phyloP scores from a whole-genome alignment of 1,140 invertebrate species.

The Drosophila parvula region DNA sequence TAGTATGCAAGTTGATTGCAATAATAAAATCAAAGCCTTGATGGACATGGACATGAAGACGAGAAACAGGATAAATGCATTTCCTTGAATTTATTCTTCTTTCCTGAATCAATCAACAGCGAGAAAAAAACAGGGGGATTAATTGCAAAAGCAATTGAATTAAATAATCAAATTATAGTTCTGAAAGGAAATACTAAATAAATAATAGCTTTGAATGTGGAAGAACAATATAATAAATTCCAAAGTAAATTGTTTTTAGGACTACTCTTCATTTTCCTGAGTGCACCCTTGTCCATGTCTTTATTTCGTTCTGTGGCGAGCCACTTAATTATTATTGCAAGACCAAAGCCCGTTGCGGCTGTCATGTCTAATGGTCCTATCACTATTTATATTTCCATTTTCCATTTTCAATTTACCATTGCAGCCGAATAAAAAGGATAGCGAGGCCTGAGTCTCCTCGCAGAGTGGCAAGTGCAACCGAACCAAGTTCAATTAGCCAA shows the following conservation, averaged over 20 bases:
- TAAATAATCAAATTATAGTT: neutral
- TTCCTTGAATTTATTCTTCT: slow-evolving; percentile 6
- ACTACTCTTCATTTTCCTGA: neutral
- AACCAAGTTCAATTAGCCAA: slow-evolving; percentile 25
- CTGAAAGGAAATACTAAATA: neutral
- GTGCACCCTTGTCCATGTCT: slow-evolving; percentile 4
- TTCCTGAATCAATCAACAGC: neutral
- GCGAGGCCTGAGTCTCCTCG: neutral
- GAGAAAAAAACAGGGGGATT: neutral
- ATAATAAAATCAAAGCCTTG: slow-evolving; percentile 9
- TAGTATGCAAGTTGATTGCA: slow-evolving; percentile 9
- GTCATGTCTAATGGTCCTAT: slow-evolving; percentile 35
- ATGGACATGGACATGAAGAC: slow-evolving; percentile 2
- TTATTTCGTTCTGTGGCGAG: slow-evolving; percentile 19
- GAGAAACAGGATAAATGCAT: slow-evolving; percentile 4
- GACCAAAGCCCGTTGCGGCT: slow-evolving; percentile 8
- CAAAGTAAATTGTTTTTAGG: too few relatives aligned
- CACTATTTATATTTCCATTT: slow-evolving; percentile 10
- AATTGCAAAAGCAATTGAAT: neutral
- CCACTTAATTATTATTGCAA: slow-evolving; percentile 37
- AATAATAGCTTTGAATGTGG: too few relatives aligned
- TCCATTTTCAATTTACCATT: slow-evolving; percentile 10
- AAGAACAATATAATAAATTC: neutral
- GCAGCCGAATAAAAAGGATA: slow-evolving; percentile 28
- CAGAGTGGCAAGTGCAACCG: slow-evolving; percentile 15